phyloP scores from a whole-genome alignment of 2,888 invertebrate genomes.

The Rhorus exstirpatorius region DNA sequence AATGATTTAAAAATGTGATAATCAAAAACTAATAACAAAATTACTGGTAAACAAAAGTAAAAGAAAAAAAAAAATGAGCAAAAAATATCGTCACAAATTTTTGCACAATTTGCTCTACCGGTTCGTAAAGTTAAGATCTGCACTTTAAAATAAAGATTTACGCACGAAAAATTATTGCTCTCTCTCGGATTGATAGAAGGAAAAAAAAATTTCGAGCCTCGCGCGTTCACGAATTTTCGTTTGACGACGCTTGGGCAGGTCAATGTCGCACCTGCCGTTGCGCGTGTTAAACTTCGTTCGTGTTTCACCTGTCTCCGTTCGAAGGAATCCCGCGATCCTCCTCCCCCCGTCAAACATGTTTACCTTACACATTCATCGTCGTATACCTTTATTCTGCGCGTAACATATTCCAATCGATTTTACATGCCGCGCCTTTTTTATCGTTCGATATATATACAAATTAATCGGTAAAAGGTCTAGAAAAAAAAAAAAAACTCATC shows the following conservation, averaged over 20 bases:
- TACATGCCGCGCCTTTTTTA: conserved; percentile 28
- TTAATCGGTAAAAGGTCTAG: conserved; percentile 2
- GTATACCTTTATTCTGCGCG: conserved; percentile 19
- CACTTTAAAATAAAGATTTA: not conserved
- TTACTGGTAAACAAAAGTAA: no score
- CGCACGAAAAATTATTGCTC: no score
- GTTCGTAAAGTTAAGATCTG: no score
- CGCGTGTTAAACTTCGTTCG: conserved; percentile 21
- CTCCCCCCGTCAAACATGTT: conserved; percentile 25
- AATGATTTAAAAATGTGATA: no score
- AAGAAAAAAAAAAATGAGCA: no score
- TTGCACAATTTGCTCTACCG: no score
- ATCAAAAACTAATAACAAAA: no score
- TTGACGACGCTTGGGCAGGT: not conserved
- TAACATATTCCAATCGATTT: conserved; percentile 50
- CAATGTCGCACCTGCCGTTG: conserved; percentile 53
- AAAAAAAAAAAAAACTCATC: not conserved
- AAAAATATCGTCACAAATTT: no score
- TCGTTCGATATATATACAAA: not conserved
- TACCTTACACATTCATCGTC: conserved; percentile 6
- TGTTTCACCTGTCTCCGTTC: conserved; percentile 55
- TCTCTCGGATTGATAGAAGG: no score
- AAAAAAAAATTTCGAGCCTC: no score
- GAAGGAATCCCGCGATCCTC: conserved; percentile 28
- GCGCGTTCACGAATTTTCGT: conserved; percentile 1